Evolutionary conservation across 2,888 invertebrate genomes (phyloP), one percentile per base, ranked within the genome.

Genomic region (Bellardia pandia): DNA sequence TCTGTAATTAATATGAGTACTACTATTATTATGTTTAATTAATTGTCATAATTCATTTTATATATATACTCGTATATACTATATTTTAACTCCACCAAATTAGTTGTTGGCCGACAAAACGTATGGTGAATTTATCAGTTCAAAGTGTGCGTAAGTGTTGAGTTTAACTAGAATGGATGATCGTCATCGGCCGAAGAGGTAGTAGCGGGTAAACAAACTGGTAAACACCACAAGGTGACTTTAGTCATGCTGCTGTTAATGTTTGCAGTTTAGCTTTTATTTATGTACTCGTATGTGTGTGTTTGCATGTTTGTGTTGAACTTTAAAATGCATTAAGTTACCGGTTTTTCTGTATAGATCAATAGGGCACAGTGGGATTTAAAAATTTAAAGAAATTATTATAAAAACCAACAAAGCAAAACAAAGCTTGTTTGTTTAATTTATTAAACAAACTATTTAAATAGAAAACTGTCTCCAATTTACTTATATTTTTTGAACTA

Each of bases 261-360:
- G 23, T 23, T 23, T 23, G 23, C 23, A 23, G 23, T 23, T 23
- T 23, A 23, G 23, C 23, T 23, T 23, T 23, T 23, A 23, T 23
- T 23, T 23, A 23, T 23, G 23, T 23, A 23, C 23, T 71, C n/a
- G 69, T 68, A 23, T 76, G 30, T 53, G 3, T 53, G 11, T 48
- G 0, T 64, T 80, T 51, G 42, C 53, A 45, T 64, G 8, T 51
- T 40, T 11, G 33, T 80, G 30, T 60, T 79, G 69, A 85, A 78
- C 77, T 87, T 87, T 81, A 78, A 87, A 85, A 64, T 84, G 84
- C 85, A 81, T 71, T 68, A 58, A 82, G 74, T 30, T 85, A 87
- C 87, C 87, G 87, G 87, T 87, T 87, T 84, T 69, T 72, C 42
- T 33, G 42, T 66, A 42, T 14, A 71, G 71, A 62, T 64, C 23